A percentile compares a stretch with the other conserved stretches of the same genome.
These are phyloP conservation scores for Verasper variegatus DNA, from an alignment of 2,113 vertebrate species.

Conservation along the genomic window DNA sequence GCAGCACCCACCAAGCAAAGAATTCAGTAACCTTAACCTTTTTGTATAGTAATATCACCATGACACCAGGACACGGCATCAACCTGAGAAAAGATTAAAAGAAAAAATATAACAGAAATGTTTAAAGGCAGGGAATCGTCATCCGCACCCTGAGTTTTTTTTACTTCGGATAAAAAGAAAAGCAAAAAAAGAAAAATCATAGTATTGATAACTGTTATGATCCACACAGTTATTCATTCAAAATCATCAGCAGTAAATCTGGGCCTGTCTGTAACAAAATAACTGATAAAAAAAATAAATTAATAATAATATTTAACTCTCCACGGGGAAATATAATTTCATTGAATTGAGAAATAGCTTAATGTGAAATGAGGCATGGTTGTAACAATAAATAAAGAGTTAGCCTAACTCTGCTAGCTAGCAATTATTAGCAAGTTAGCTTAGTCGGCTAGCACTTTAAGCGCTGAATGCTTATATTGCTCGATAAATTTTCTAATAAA, in stretches of 20 bases:
- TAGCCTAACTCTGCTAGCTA: not conserved
- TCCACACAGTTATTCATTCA: not conserved
- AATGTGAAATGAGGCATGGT: constrained; percentile 20
- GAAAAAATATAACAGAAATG: not conserved
- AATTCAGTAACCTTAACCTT: constrained; percentile 1
- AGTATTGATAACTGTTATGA: not conserved
- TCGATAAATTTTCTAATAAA: constrained; percentile 11
- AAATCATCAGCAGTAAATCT: not conserved
- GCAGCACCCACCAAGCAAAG: constrained; percentile 17
- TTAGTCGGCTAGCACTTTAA: not conserved
- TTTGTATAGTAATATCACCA: not conserved
- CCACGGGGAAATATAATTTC: not conserved
- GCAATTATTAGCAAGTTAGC: not conserved
- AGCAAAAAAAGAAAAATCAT: too few species aligned
- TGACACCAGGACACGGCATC: not conserved
- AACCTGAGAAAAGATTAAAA: not conserved
- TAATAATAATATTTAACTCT: not conserved
- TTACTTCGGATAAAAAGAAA: not conserved
- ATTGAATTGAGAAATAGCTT: constrained; percentile 13
- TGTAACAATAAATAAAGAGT: not conserved
- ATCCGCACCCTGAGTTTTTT: not conserved
- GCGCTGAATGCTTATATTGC: constrained; percentile 21
- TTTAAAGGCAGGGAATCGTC: not conserved
- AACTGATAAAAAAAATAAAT: not conserved
- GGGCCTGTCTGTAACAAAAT: not conserved